Base-by-base conservation (phyloP, 2,113 vertebrate genomes). In the Campylomormyrus numenius region DNA sequence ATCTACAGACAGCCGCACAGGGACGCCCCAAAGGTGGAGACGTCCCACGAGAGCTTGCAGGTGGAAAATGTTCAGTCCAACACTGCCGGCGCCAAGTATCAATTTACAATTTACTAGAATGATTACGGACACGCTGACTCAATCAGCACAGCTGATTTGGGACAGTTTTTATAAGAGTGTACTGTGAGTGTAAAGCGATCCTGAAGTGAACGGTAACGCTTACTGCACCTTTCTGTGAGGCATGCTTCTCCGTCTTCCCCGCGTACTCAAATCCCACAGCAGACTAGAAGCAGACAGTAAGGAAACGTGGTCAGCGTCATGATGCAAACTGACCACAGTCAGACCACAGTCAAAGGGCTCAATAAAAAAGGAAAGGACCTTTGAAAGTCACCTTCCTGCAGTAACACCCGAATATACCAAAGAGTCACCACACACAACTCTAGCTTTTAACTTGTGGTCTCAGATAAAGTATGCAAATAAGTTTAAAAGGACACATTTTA, bases 221-320 rank as follows among this genome's bases (percentile, higher is more conserved):
- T n/a, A 15, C 50, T 4, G 94, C 89, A 99, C 98, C 98, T 98
- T 96, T 99, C 93, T 99, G 98, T 0, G 98, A 99, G 13, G 98
- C 97, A 0, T 99, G 98, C 88, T 99, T 99, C 95, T 98, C 98
- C 0, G 98, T 99, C 93, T 98, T 98, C 27, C 97, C 98, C 42
- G 97, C 96, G 56, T 99, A 99, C 86, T 99, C 98, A 27, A 99
- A 99, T 42, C 98, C 98, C 17, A 99, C 96, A 0, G 98, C 98
- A 45, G 98, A 99, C 98, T 99, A 93, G 91, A 77, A 92, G 49
- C 88, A 86, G 27, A 46, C 21, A 88, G 50, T 88, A 50, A 88
- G 77, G 58, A 11, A 56, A 46, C 10, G 0, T 86, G 74, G 35
- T 88, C 74, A 80, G 74, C 0, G 35, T 42, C 74, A 80, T 3